phyloP scores from a whole-genome alignment of 2,797 vertebrate species.

The Balearica regulorum region DNA sequence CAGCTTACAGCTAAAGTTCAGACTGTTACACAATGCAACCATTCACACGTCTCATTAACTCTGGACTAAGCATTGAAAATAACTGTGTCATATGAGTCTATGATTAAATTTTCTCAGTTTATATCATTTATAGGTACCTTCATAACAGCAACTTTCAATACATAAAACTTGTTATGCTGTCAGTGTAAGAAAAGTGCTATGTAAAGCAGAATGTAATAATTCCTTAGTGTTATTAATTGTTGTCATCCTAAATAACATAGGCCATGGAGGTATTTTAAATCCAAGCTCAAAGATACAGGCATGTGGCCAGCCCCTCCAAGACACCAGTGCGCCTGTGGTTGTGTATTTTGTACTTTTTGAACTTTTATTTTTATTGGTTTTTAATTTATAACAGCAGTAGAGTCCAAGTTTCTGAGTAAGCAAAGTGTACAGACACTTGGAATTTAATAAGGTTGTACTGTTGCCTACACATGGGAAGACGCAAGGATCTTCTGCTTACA shows the following conservation, averaged over 20 bases:
- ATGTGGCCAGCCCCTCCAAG: neutral
- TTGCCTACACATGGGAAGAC: neutral
- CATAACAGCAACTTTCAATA: neutral
- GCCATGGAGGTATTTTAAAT: neutral
- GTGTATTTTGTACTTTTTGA: neutral
- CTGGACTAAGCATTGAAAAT: slow-evolving; percentile 6
- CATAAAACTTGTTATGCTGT: neutral
- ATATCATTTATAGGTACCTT: slow-evolving; percentile 9
- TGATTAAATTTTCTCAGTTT: slow-evolving; percentile 20
- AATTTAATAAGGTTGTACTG: neutral
- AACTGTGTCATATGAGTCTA: slow-evolving; percentile 11
- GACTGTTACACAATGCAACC: slow-evolving; percentile 32
- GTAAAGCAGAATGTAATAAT: neutral
- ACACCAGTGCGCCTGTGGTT: neutral
- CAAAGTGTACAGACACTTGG: neutral
- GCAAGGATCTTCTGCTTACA: neutral
- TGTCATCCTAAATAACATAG: neutral
- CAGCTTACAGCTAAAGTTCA: neutral
- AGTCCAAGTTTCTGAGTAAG: slow-evolving; percentile 4
- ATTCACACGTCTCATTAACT: slow-evolving; percentile 55
- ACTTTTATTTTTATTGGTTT: neutral
- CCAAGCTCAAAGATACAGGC: neutral
- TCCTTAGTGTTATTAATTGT: neutral
- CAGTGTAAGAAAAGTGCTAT: neutral
- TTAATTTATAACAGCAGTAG: neutral